Evolutionary conservation across 1,140 invertebrate species (phyloP).

Genomic region (Pollicipes pollicipes): DNA sequence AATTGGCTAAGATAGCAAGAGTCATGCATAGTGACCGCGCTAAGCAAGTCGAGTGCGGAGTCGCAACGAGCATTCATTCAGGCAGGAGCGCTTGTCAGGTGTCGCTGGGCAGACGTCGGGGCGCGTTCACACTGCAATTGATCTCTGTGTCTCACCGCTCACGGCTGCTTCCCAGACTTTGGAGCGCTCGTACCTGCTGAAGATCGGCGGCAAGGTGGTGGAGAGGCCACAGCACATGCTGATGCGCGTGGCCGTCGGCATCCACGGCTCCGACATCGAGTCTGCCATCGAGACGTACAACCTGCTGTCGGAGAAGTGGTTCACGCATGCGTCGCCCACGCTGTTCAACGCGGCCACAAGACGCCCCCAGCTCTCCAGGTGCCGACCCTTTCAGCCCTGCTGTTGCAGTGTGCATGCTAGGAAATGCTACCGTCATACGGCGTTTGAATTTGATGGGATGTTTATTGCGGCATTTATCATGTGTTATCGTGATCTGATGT

Average conservation of each 20-base stretch:
- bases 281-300: constrained; percentile 93
- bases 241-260: constrained; percentile 93
- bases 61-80: background rate
- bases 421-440: too few relatives aligned
- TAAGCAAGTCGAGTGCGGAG: too few relatives aligned
- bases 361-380: constrained; percentile 75
- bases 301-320: constrained; percentile 83
- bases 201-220: constrained; percentile 81
- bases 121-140: constrained; percentile 6
- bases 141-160: constrained; percentile 11
- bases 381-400: constrained; percentile 5
- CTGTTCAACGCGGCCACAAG: constrained; percentile 87
- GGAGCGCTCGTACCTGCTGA: constrained; percentile 85
- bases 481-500: too few relatives aligned
- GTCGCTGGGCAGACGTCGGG: background rate
- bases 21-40: too few relatives aligned
- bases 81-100: background rate
- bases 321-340: constrained; percentile 95
- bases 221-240: constrained; percentile 97
- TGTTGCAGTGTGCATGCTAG: too few relatives aligned
- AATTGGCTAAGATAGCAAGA: too few relatives aligned
- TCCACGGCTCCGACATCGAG: constrained; percentile 87
- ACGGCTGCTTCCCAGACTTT: constrained; percentile 53
- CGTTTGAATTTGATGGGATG: too few relatives aligned
- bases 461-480: too few relatives aligned